Conservation (phyloP, 2,797 vertebrate genomes). For the Coendou prehensilis region DNA sequence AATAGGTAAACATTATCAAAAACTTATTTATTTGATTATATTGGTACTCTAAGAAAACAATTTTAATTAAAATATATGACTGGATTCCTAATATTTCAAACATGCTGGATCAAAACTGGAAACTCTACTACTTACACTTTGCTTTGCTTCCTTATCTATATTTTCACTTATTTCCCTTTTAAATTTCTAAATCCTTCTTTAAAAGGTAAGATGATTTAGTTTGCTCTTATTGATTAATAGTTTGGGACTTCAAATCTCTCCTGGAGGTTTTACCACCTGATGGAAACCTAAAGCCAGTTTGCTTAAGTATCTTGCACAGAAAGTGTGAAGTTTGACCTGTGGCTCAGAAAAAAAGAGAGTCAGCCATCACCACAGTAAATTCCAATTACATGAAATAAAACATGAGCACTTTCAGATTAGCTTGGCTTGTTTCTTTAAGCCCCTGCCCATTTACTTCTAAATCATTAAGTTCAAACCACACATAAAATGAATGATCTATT, state of each 20-base stretch:
- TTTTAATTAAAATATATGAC: slow-evolving; percentile 65
- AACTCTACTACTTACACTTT: not conserved
- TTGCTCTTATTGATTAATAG: slow-evolving; percentile 17
- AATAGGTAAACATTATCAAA: slow-evolving; percentile 31
- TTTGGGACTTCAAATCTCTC: slow-evolving; percentile 25
- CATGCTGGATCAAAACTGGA: not conserved
- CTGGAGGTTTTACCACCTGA: not conserved
- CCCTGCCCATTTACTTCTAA: not conserved
- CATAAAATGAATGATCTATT: not conserved
- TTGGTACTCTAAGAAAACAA: slow-evolving; percentile 69
- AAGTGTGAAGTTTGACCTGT: not conserved
- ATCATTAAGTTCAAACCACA: not conserved
- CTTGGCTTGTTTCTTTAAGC: not conserved
- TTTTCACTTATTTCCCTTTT: not conserved
- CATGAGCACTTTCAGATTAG: not conserved
- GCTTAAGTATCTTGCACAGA: not conserved
- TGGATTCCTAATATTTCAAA: slow-evolving; percentile 6
- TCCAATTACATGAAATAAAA: not conserved
- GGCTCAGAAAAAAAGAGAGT: not conserved
- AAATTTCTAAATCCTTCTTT: not conserved
- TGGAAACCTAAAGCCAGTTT: slow-evolving; percentile 35
- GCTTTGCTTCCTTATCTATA: not conserved
- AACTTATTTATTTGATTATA: slow-evolving; percentile 51
- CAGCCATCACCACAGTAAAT: not conserved
- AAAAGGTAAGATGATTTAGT: not conserved